Evolutionary conservation across 1,140 invertebrate species (phyloP), one percentile per base, ranked within the genome.

Genomic region (Hermetia illucens): DNA sequence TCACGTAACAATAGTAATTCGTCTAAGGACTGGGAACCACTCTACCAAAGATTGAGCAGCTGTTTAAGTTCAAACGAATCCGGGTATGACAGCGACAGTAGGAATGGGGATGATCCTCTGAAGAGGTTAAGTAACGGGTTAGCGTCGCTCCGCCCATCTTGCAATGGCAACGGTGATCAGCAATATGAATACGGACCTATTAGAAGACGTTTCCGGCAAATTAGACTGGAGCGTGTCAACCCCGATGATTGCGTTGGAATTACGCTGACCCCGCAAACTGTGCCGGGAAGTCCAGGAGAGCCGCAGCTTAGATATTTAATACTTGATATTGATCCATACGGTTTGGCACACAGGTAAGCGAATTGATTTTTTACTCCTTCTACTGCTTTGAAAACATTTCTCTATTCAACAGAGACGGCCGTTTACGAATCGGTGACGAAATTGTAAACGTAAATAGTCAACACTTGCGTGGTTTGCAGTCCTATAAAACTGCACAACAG

Each of bases 361-460:
- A 8, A 19, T 19, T 20, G 9, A 19, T 5, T 36, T 20, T 36
- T 36, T 5, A 36, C 17, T 16, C 8, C 12, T 33, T 33, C 16
- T 9, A 15, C 9, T 9, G 15, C 12, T 33, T 33, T 33, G 6
- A 33, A 10, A 9, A 33, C 16, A n/a, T 16, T 33, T 10, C 17
- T 16, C 8, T 21, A 18, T 15, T 16, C 8, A n/a, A 5, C 61
- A 82, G 83, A 58, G 84, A 88, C 54, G 83, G 83, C 0, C 70
- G 82, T 40, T 64, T 90, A 39, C 70, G 77, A 46, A 67, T 83
- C 31, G 82, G 82, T 5, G 86, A 90, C 61, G 84, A 90, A 64
- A 77, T 90, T 39, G 73, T 89, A 12, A 83, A 87, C 58, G 82
- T 89, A 6, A 88, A 89, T 57, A 82, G 83, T 2, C 74, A 75